phyloP scores from a whole-genome alignment of 2,113 vertebrate genomes.

The Ceyx cyanopectus region DNA sequence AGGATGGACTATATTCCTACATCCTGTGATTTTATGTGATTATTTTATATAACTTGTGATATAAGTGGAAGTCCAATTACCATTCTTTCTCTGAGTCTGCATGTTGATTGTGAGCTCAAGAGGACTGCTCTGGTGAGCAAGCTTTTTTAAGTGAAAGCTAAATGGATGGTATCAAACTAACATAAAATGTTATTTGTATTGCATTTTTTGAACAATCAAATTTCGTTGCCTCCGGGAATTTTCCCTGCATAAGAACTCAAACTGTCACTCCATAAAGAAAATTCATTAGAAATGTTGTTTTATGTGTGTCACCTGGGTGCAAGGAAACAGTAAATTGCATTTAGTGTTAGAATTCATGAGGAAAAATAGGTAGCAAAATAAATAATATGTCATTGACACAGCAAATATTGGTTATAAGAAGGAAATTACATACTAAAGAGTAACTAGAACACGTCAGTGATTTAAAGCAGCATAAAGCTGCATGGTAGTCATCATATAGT shows the following conservation, averaged over 20 bases:
- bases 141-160: neutral
- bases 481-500: neutral
- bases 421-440: neutral
- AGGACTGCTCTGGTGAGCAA: neutral
- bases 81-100: neutral
- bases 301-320: neutral
- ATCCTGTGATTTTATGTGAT: neutral
- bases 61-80: neutral
- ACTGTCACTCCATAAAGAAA: neutral
- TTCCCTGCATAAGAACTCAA: neutral
- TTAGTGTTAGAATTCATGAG: neutral
- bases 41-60: neutral
- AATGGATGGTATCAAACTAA: neutral
- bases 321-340: neutral
- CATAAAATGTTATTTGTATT: neutral
- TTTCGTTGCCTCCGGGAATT: neutral
- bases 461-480: neutral
- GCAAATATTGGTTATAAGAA: neutral
- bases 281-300: neutral
- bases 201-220: neutral
- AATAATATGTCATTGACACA: neutral
- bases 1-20: neutral
- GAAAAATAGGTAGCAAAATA: neutral
- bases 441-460: neutral
- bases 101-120: neutral